Base-by-base conservation (phyloP, 2,113 vertebrate genomes). In the Phyllostomus hastatus region DNA sequence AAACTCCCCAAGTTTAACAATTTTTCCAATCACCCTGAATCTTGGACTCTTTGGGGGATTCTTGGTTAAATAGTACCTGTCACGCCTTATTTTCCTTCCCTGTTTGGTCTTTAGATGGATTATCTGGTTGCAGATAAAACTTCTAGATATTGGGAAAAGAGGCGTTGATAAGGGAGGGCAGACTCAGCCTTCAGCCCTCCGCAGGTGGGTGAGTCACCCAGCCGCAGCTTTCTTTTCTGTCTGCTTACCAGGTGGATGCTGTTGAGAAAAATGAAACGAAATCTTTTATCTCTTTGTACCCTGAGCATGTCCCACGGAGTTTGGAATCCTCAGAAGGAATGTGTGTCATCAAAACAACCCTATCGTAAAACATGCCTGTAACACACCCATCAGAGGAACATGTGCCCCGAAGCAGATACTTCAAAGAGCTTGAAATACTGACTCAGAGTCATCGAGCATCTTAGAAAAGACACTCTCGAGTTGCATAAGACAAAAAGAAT, bases 341-440 rank as follows among this genome's bases (percentile, higher is more conserved):
- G 2, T 75, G 83, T 87, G 73, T 46, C 64, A 87, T 84, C 83
- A 87, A 92, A 61, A 81, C 31, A 28, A 67, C 66, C 33, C 57
- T 81, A 14, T 66, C 50, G 33, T 90, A 75, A 93, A 86, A 81
- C 11, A 61, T 50, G 10, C 24, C 50, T 64, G 35, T 41, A 91
- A 72, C 20, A 59, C n/a, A 67, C 35, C 73, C 28, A 66, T 31
- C 28, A 22, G 28, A 52, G n/a, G 59, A 82, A 61, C 79, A 26
- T 64, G 14, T 46, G n/a, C 84, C 97, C 59, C 76, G n/a, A 88
- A 85, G 78, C 75, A 95, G 79, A 82, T 84, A 28, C 84, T 89
- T 72, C 41, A 80, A 78, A 93, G 50, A 72, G 38, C 46, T 64
- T 35, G 76, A 82, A 81, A 81, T 69, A 79, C 54, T 86, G 33